These are phyloP conservation scores for Cavia aperea DNA, from an alignment of 2,113 vertebrate species.

Conservation along the genomic window DNA sequence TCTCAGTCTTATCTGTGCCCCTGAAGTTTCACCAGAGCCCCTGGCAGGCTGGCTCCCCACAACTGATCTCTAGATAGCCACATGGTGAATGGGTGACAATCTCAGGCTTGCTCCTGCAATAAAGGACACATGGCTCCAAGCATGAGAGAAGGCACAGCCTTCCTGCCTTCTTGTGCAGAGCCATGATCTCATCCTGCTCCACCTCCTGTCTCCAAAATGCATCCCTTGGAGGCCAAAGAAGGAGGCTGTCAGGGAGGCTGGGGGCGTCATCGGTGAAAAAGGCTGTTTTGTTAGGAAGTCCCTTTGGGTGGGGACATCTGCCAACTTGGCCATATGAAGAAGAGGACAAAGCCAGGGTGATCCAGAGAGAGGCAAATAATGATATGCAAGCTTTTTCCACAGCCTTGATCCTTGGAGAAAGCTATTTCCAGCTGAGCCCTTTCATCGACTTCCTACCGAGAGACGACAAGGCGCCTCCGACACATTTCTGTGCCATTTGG, in stretches of 20 bases:
- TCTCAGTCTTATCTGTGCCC: conserved; percentile 68
- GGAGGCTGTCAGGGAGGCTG: conserved; percentile 57
- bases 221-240: conserved; percentile 64
- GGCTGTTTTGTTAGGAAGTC: conserved; percentile 69
- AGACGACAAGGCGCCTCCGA: conserved; percentile 53
- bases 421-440: conserved; percentile 54
- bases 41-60: conserved; percentile 51
- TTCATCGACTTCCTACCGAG: conserved; percentile 49
- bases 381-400: conserved; percentile 43
- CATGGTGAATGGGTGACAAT: conserved; percentile 45
- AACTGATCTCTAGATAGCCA: conserved; percentile 60
- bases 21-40: conserved; percentile 51
- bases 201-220: conserved; percentile 65
- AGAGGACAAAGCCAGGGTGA: conserved; percentile 26
- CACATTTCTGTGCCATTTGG: not conserved
- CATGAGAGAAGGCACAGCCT: conserved; percentile 15
- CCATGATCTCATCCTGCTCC: conserved; percentile 69
- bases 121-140: not conserved
- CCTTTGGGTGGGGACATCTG: conserved; percentile 68
- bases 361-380: conserved; percentile 19
- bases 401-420: conserved; percentile 37
- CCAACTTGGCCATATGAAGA: conserved; percentile 66
- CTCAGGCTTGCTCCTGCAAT: conserved; percentile 56
- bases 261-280: conserved; percentile 65
- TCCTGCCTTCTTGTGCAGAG: conserved; percentile 58